Base-by-base conservation (phyloP, 2,888 invertebrate genomes). In the Melanchra persicariae region DNA sequence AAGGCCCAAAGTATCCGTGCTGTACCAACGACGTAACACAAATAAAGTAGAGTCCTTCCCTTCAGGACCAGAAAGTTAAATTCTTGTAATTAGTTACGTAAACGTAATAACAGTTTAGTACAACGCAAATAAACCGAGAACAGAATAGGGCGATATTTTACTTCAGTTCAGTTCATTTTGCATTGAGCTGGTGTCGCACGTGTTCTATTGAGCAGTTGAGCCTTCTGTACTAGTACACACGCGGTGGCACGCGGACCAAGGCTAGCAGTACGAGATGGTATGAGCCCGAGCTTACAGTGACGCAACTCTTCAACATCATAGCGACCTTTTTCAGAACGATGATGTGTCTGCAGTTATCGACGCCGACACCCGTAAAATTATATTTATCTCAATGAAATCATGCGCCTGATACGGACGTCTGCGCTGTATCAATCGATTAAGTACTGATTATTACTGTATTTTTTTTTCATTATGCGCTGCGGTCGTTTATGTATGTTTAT, bases 271-370 rank as follows among this genome's bases (percentile, higher is more conserved):
- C n/a, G n/a, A n/a, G n/a, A n/a, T n/a, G n/a, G n/a, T n/a, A 34
- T 65, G 69, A 64, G 70, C 62, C 70, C 57, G 75, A 85, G 81
- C 84, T 79, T 17, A 64, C 54, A 62, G 66, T 85, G 74, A 83
- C 85, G 84, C 81, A 66, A 83, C 60, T 30, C 52, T 61, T 62
- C 69, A 74, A 40, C 76, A 65, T 59, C 52, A 52, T 24, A 60
- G 26, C 65, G 71, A 75, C 71, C 65, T 68, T 67, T 82, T 82
- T 73, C 80, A 74, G 68, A 52, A 26, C 40, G 52, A 54, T 75
- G 30, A 54, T 65, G 54, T 70, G 60, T 68, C 61, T 77, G 65
- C 43, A 62, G 45, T 55, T 68, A 66, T 65, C 47, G 61, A 22
- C 60, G 15, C 54, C 52, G 34, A 12, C 34, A 12, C 19, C 54